Conservation (phyloP, 2,113 vertebrate genomes). For the Elephantulus edwardii region DNA sequence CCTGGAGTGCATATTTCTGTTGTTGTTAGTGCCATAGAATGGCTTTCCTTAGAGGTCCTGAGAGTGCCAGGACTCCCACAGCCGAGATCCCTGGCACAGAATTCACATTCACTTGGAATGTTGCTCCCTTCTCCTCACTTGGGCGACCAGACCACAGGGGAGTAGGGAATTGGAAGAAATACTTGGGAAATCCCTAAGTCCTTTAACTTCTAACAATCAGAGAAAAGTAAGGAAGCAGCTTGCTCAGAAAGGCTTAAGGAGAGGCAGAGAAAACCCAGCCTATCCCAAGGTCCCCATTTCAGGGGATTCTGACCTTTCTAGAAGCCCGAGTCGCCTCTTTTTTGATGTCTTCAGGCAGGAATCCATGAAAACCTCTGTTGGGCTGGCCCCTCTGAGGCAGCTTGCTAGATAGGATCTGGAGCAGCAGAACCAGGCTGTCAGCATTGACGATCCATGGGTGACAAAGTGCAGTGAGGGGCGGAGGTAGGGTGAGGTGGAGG, state of each 20-base stretch:
- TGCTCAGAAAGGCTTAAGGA: neutral
- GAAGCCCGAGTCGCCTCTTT: conserved; percentile 74
- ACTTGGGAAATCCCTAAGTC: conserved; percentile 12
- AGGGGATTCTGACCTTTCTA: conserved; percentile 73
- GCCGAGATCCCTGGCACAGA: neutral
- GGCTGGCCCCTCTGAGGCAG: conserved; percentile 68
- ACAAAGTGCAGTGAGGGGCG: neutral
- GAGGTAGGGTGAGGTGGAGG: too few species aligned
- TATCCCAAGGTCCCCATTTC: neutral
- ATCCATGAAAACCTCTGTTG: conserved; percentile 76
- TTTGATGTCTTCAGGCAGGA: conserved; percentile 77
- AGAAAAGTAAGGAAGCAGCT: neutral
- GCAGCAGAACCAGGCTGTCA: conserved; percentile 57
- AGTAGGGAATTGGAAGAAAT: neutral
- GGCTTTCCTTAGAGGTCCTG: neutral
- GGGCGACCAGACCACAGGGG: neutral
- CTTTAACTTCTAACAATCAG: conserved; percentile 9
- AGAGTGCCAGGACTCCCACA: neutral
- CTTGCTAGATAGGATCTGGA: conserved; percentile 77
- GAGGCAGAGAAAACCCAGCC: neutral
- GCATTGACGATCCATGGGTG: neutral
- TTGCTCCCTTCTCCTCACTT: neutral
- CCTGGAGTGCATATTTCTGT: neutral
- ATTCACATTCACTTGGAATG: neutral
- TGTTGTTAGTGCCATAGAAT: too few species aligned